Evolutionary conservation across 2,888 invertebrate species (phyloP).

Genomic region (Cecidostiba fungosa): DNA sequence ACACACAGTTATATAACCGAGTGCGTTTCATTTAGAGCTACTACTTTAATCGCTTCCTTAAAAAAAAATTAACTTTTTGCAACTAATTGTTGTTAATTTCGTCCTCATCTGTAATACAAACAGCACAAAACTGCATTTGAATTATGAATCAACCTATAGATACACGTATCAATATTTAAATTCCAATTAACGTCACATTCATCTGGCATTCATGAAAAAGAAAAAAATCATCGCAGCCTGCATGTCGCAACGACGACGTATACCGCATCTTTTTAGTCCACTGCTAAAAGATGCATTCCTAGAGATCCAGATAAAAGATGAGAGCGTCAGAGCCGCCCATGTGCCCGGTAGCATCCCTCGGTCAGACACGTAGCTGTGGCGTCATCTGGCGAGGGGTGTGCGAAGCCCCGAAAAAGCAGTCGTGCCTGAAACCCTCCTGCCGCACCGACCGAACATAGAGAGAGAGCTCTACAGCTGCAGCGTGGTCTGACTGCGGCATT

Average conservation of each 20-base stretch:
- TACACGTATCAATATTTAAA: not conserved
- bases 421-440: slow-evolving; percentile 73
- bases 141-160: not conserved
- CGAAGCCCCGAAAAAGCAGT: slow-evolving; percentile 49
- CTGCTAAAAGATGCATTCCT: slow-evolving; percentile 36
- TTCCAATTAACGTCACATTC: not conserved
- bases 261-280: not conserved
- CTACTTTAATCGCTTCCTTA: not conserved
- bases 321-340: not conserved
- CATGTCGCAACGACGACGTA: not conserved
- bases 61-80: not conserved
- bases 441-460: slow-evolving; percentile 77
- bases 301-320: slow-evolving; percentile 2
- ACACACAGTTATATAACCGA: not conserved
- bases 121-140: not conserved
- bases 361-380: slow-evolving; percentile 69
- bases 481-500: slow-evolving; percentile 16
- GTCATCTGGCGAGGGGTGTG: slow-evolving; percentile 77
- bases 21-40: not conserved
- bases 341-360: not conserved
- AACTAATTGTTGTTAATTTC: not conserved
- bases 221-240: not conserved
- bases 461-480: slow-evolving; percentile 65
- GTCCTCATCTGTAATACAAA: not conserved
- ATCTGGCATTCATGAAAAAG: not conserved